Evolutionary conservation across 64 coral and sea anemone species (phyloP).

Genomic region (Trachythela sp.): DNA sequence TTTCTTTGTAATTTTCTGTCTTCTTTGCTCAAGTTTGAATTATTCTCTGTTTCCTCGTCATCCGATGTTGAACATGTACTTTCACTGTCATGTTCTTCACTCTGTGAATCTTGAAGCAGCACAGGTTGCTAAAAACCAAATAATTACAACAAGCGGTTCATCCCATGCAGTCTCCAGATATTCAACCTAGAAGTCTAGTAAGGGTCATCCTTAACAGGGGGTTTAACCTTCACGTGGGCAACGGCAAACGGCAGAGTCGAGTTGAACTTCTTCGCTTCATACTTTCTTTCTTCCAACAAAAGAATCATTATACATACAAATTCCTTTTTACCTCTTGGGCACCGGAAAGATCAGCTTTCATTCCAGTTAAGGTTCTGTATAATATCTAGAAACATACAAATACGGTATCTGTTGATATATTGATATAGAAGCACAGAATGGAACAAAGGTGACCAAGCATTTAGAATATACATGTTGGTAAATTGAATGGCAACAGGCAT

Average conservation of each 20-base stretch:
- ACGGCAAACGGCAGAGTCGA: too few species aligned
- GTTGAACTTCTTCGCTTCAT: too few species aligned
- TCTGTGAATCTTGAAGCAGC: not conserved
- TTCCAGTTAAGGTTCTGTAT: constrained; percentile 52
- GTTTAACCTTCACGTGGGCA: too few species aligned
- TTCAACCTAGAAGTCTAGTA: too few species aligned
- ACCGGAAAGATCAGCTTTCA: constrained; percentile 55
- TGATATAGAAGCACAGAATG: too few species aligned
- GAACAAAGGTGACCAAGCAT: too few species aligned
- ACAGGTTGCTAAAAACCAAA: not conserved
- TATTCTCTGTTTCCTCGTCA: not conserved
- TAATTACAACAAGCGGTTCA: not conserved
- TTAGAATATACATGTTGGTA: too few species aligned
- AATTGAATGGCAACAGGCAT: too few species aligned
- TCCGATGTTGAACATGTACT: not conserved
- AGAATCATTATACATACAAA: not conserved
- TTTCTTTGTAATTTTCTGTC: not conserved
- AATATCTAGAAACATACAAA: not conserved
- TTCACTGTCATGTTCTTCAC: not conserved
- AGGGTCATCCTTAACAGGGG: too few species aligned
- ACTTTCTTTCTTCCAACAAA: too few species aligned
- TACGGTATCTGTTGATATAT: too few species aligned
- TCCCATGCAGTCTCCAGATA: not conserved
- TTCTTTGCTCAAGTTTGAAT: not conserved
- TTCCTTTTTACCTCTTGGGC: constrained; percentile 35